Evolutionary conservation across 1,140 invertebrate species (phyloP).

Genomic region (Tetramorium alpestre): DNA sequence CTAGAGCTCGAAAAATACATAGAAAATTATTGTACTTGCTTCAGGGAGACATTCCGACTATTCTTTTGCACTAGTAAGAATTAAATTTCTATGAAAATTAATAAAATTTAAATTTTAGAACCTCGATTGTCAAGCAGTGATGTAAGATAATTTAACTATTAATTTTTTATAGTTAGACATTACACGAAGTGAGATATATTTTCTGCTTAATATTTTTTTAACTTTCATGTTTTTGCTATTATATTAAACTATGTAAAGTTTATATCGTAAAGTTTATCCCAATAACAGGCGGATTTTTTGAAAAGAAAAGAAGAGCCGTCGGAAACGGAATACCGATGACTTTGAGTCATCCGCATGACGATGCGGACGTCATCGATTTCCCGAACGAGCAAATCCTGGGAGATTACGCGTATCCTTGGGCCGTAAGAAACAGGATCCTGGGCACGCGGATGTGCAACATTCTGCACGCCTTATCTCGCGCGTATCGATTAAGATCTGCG

Average conservation of each 20-base stretch:
- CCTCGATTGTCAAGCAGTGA: background rate
- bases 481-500: slow-evolving; percentile 67
- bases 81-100: background rate
- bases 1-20: slow-evolving; percentile 15
- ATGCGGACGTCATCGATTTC: slow-evolving; percentile 66
- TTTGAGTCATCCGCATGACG: slow-evolving; percentile 55
- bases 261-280: background rate
- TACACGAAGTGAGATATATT: background rate
- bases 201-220: background rate
- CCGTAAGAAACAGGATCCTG: slow-evolving; percentile 30
- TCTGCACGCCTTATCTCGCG: slow-evolving; percentile 22
- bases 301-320: background rate
- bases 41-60: background rate
- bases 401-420: slow-evolving; percentile 60
- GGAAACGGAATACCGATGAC: slow-evolving; percentile 36
- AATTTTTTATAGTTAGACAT: background rate
- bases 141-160: background rate
- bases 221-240: background rate
- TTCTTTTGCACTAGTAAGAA: background rate
- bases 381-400: slow-evolving; percentile 9
- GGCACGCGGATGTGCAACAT: slow-evolving; percentile 47
- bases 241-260: too few species aligned
- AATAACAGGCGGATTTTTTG: background rate
- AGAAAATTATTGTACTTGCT: background rate
- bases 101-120: background rate